Base-by-base conservation (phyloP, 1,140 invertebrate genomes). In the Pemphigus obesinymphae region DNA sequence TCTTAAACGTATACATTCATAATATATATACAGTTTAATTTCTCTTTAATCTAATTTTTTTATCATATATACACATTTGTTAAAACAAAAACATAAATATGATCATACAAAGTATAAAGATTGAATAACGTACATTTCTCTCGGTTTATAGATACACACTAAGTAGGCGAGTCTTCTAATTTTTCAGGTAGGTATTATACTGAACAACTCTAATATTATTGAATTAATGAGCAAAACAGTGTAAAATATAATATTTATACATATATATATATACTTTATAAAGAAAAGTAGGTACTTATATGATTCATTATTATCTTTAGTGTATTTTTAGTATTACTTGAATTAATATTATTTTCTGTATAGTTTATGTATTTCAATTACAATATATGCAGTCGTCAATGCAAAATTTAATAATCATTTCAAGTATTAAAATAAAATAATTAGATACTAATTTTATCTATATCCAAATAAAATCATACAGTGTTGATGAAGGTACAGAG, bases 1-100 rank as follows among this genome's bases (percentile, higher is more conserved):
- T 78, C 73, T 78, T 78, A 78, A 23, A 58, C 73, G 73, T 78
- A 78, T 78, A 78, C 73, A 78, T 78, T 78, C 31, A 78, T 58
- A 75, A 53, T 76, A 75, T 75, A 75, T 75, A 40, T 58, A 78
- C 48, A 78, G 26, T 40, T 78, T 26, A 78, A 58, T 58, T 13
- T 76, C 11, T 55, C 29, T 76, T 55, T 76, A 55, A 48, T 48
- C 43, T 72, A 61, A 48, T 70, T 70, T 70, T 15, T 72, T 45
- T 29, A 50, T 73, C 0, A n/a, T 73, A 73, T 73, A 4, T 73
- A 73, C 43, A 48, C 29, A 73, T 50, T 50, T 29, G 0, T 48
- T 31, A 13, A 20, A 29, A 73, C 6, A 29, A 13, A 48, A 73
- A 73, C 20, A 72, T 48, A 73, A 73, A 31, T 73, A 50, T 50